Percentiles rank a stretch among this genome's conserved stretches.
These are phyloP conservation scores for Erebia epiphron DNA, from an alignment of 2,888 invertebrate species.

Conservation along the genomic window DNA sequence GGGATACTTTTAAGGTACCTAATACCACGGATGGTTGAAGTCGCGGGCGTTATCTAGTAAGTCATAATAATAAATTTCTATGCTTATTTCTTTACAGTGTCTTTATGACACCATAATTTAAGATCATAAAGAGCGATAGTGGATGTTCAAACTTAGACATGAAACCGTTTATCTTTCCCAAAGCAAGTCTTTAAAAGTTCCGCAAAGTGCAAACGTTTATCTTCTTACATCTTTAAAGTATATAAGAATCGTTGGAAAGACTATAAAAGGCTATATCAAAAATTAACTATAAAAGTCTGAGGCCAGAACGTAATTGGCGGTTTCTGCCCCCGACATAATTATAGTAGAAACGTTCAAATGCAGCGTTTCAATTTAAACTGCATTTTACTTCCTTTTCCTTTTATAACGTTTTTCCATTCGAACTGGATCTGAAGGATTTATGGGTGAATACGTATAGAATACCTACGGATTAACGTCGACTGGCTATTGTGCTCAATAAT, in stretches of 20 bases:
- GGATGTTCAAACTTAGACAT: neutral
- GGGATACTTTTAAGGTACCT: no score
- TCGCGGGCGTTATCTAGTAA: no score
- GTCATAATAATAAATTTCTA: no score
- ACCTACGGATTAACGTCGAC: neutral
- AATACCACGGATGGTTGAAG: no score
- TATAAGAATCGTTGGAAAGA: conserved; percentile 2
- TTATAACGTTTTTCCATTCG: neutral
- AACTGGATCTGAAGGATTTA: neutral
- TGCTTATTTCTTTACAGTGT: no score
- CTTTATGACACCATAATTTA: no score
- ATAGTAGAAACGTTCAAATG: conserved; percentile 12
- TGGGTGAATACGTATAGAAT: neutral
- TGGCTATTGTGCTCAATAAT: neutral
- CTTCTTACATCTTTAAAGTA: neutral
- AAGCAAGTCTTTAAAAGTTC: neutral
- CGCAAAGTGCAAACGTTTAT: neutral
- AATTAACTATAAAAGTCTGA: conserved; percentile 17
- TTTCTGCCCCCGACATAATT: conserved; percentile 24
- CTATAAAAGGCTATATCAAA: conserved; percentile 12
- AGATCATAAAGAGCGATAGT: no score
- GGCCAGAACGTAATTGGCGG: conserved; percentile 26
- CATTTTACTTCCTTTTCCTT: conserved; percentile 9
- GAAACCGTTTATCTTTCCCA: neutral
- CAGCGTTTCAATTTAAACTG: conserved; percentile 19